Conservation (phyloP, 2,113 vertebrate species). For the Agelaius phoeniceus region DNA sequence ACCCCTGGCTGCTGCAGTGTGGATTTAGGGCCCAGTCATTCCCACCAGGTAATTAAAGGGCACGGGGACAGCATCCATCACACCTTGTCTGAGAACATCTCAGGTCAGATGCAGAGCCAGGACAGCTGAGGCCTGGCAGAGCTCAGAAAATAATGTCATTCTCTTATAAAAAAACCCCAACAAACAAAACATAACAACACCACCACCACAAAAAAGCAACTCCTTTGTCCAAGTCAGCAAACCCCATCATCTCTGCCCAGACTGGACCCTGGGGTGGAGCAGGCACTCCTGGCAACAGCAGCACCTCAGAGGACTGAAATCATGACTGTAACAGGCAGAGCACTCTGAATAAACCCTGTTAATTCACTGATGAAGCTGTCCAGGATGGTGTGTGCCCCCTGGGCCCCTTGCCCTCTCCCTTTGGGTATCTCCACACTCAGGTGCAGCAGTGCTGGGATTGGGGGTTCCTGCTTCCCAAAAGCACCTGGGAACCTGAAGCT, state of each 20-base stretch:
- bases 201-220: neutral
- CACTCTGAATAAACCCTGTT: neutral
- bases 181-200: neutral
- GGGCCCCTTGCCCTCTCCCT: neutral
- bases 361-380: neutral
- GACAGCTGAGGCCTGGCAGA: neutral
- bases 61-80: neutral
- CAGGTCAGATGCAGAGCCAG: neutral
- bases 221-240: neutral
- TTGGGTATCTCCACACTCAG: accelerated
- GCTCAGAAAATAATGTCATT: neutral
- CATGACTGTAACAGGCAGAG: accelerated
- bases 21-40: neutral
- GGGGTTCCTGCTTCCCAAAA: neutral
- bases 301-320: neutral
- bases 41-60: neutral
- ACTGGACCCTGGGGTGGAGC: neutral
- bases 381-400: accelerated
- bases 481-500: neutral
- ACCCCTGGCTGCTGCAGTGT: neutral
- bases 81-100: neutral
- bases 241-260: neutral
- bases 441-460: neutral
- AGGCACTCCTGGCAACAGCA: neutral
- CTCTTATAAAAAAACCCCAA: neutral